These are phyloP conservation scores for Podocnemis expansa DNA, from an alignment of 2,113 vertebrate species.

Conservation along the genomic window DNA sequence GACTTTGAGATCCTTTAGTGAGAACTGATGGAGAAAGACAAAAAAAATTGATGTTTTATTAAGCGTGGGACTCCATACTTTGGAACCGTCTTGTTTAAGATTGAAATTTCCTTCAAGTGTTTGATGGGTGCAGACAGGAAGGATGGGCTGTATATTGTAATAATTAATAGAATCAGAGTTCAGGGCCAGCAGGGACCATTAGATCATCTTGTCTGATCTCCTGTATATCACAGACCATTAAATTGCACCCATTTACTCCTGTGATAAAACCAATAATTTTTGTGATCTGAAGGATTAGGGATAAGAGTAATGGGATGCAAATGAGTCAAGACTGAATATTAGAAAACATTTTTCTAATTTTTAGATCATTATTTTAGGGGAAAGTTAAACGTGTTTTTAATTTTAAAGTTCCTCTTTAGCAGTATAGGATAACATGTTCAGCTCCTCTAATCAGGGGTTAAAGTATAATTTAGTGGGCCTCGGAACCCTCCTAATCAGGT, in stretches of 20 bases:
- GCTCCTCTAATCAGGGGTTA: neutral
- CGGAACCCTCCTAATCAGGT: too few relatives aligned
- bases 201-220: neutral
- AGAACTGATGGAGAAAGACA: neutral
- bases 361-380: neutral
- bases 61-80: too few relatives aligned
- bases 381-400: neutral
- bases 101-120: neutral
- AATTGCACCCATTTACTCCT: rapidly evolving
- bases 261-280: neutral
- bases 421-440: neutral
- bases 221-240: rapidly evolving
- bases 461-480: too few relatives aligned
- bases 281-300: neutral
- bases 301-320: neutral
- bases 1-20: neutral
- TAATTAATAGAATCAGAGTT: neutral
- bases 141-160: neutral
- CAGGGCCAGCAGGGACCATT: neutral
- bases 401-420: neutral
- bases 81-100: neutral
- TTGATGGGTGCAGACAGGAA: neutral
- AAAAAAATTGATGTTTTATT: rapidly evolving
- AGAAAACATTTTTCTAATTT: neutral
- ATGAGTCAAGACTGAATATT: rapidly evolving